Conservation (phyloP, 2,888 invertebrate species). For the Noctua pronuba region DNA sequence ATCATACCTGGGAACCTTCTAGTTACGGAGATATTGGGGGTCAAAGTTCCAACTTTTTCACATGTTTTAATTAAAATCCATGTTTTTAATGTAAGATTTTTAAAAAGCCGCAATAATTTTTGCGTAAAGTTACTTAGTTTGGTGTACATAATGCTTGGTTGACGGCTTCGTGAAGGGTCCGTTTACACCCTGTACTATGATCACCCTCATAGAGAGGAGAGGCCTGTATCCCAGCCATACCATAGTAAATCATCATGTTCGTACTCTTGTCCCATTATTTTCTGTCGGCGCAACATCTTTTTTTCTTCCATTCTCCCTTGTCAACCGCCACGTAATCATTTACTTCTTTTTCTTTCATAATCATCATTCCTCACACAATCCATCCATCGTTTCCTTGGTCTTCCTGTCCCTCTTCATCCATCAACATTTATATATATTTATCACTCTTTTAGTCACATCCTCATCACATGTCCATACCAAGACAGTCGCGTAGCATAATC, state of each 20-base stretch:
- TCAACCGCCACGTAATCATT: background rate
- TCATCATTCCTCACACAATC: too few species aligned
- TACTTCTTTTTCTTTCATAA: background rate
- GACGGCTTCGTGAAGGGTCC: too few species aligned
- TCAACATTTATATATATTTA: background rate
- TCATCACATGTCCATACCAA: background rate
- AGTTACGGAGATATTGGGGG: too few species aligned
- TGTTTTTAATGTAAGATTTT: too few species aligned
- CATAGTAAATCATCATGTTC: background rate
- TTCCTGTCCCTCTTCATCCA: background rate
- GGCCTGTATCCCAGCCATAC: background rate
- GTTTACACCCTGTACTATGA: background rate
- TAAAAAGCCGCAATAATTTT: too few species aligned
- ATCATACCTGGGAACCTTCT: too few species aligned
- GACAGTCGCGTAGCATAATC: background rate
- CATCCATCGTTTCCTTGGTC: background rate
- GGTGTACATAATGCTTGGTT: too few species aligned
- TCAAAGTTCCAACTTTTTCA: too few species aligned
- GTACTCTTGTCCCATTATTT: background rate
- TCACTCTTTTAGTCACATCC: background rate
- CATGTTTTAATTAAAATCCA: too few species aligned
- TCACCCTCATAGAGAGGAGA: background rate
- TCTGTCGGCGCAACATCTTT: background rate
- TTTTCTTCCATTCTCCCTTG: background rate
- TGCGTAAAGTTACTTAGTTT: too few species aligned